Conservation (phyloP, 2,113 vertebrate genomes). For the Corynorhinus townsendii region DNA sequence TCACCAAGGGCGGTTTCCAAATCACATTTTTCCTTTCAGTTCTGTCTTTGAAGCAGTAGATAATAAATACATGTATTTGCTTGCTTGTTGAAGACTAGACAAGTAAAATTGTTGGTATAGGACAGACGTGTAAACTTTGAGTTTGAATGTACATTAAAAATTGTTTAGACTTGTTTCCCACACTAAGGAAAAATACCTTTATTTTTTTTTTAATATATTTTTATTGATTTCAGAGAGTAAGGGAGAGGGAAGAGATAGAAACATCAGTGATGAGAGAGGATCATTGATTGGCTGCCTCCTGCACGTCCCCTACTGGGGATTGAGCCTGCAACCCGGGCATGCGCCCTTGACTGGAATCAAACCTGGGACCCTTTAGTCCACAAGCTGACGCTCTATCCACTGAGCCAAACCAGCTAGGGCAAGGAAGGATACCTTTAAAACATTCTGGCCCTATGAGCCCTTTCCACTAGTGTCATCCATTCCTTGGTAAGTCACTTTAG, state of each 20-base stretch:
- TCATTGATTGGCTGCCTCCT: too few relatives aligned
- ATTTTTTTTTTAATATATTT: too few relatives aligned
- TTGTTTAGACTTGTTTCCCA: not conserved
- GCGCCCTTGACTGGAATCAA: too few relatives aligned
- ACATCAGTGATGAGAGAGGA: too few relatives aligned
- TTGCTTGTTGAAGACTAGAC: not conserved
- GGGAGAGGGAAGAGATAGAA: too few relatives aligned
- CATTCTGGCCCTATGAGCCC: not conserved
- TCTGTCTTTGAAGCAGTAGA: constrained; percentile 17
- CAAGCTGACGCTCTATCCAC: too few relatives aligned
- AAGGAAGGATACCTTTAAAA: not conserved
- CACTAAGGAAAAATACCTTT: not conserved
- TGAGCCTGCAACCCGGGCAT: too few relatives aligned
- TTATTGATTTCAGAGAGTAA: too few relatives aligned
- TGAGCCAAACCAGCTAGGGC: too few relatives aligned
- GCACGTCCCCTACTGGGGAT: too few relatives aligned
- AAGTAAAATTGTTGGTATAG: not conserved
- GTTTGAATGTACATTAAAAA: not conserved
- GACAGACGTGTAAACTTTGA: not conserved
- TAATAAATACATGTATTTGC: not conserved
- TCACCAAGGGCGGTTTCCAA: constrained; percentile 13
- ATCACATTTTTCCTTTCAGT: constrained; percentile 35
- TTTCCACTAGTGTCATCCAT: not conserved
- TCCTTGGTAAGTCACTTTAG: not conserved
- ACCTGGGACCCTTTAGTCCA: too few relatives aligned